Evolutionary conservation across 1,140 invertebrate species (phyloP), one percentile per base, ranked within the genome.

Genomic region (Leptinotarsa undecemlineata): DNA sequence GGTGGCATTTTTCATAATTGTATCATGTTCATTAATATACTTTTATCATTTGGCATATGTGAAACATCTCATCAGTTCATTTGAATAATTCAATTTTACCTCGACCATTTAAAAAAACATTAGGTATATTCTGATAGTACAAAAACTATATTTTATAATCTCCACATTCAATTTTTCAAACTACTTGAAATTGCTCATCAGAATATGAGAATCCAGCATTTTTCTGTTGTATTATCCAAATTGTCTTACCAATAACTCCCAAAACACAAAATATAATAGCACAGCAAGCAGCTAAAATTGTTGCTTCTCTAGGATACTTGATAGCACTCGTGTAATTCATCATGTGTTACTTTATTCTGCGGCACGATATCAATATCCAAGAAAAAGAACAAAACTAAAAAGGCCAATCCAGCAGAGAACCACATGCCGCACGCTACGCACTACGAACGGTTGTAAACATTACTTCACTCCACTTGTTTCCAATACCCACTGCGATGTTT

Each of bases 261-360:
- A 95, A 86, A 67, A 93, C 84, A 81, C 91, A 92, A 86, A 95
- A 95, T 62, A 95, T 84, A 77, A 93, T 91, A 66, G 93, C 92
- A 84, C 92, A 93, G 68, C 88, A 86, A 19, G 93, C 92, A 13
- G 93, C 94, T 78, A 92, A 87, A 75, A 94, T 88, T 14, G 93
- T 94, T 21, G 92, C 90, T 70, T 88, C 88, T 78, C 91, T 86
- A n/a, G 93, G 91, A 85, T 92, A 92, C 74, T 79, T 82, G 60
- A 83, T 80, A n/a, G 74, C 60, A 70, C 23, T 70, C 13, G 60
- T 73, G n/a, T 79, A 66, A 75, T 74, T 64, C 76, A 77, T 77
- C 62, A 26, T 64, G 62, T 21, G 62, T 64, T 20, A 17, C 21
- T 68, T 74, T 76, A 64, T 64, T 64, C 15, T 57, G 14, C 11